These are phyloP conservation scores for Prietella phreatophila DNA, from an alignment of 2,113 vertebrate genomes.

Conservation along the genomic window DNA sequence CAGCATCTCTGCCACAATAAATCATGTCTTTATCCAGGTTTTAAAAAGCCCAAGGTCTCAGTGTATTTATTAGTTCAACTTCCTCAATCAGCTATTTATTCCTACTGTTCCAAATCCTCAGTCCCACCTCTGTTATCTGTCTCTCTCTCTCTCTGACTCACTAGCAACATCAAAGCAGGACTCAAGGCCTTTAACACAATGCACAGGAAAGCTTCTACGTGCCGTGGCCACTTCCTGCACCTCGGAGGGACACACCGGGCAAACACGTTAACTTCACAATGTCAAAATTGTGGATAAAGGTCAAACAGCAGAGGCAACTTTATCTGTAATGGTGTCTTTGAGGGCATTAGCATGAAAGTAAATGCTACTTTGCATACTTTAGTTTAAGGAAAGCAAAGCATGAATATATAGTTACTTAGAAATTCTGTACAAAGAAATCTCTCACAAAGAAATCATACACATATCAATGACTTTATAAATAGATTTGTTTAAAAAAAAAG, in stretches of 20 bases:
- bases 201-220: constrained; percentile 56
- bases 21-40: constrained; percentile 20
- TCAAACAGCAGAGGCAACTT: not conserved
- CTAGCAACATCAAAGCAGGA: constrained; percentile 44
- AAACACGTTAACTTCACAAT: not conserved
- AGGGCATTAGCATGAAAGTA: not conserved
- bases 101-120: constrained; percentile 4
- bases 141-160: not conserved
- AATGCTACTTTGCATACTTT: not conserved
- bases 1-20: not conserved
- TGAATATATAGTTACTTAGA: not conserved
- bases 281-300: constrained; percentile 17
- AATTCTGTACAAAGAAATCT: not conserved
- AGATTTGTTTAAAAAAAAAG: not conserved
- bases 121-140: not conserved
- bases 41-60: constrained; percentile 30
- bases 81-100: constrained; percentile 36
- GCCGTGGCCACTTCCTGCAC: constrained; percentile 52
- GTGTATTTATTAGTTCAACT: not conserved
- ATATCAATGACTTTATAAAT: not conserved
- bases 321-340: not conserved
- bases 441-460: not conserved
- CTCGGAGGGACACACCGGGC: constrained; percentile 37
- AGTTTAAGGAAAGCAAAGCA: not conserved
- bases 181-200: constrained; percentile 60